These are phyloP conservation scores for Tetramorium bicarinatum DNA, from an alignment of 2,888 invertebrate genomes.

Conservation along the genomic window DNA sequence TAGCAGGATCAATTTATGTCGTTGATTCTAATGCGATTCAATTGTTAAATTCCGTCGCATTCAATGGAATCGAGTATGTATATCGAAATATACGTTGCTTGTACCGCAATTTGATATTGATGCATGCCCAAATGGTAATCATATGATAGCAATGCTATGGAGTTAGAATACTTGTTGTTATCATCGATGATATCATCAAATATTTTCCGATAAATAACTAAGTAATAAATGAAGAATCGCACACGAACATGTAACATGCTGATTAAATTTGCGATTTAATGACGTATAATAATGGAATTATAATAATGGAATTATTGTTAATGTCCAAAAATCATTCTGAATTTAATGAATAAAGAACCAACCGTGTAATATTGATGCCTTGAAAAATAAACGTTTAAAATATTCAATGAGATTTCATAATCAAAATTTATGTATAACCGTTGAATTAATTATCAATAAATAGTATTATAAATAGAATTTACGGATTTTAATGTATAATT, in stretches of 20 bases:
- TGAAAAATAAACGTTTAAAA: constrained; percentile 29
- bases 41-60: constrained; percentile 55
- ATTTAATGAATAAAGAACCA: constrained; percentile 39
- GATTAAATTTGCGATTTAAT: constrained; percentile 27
- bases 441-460: constrained; percentile 21
- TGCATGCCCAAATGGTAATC: constrained; percentile 29
- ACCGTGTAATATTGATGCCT: neutral
- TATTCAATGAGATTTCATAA: neutral
- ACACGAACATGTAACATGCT: neutral
- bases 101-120: constrained; percentile 40
- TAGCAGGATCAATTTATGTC: constrained; percentile 50
- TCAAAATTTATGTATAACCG: constrained; percentile 26
- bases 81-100: constrained; percentile 34
- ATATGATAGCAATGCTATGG: constrained; percentile 15
- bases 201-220: constrained; percentile 16
- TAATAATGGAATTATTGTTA: constrained; percentile 19
- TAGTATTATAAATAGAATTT: constrained; percentile 10
- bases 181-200: constrained; percentile 12
- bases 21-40: constrained; percentile 52
- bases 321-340: neutral
- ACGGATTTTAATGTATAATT: neutral
- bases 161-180: constrained; percentile 14
- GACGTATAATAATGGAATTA: constrained; percentile 15
- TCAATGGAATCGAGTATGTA: constrained; percentile 29
- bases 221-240: constrained; percentile 15